Evolutionary conservation across 2,888 invertebrate species (phyloP).

Genomic region (Cephonodes hylas): DNA sequence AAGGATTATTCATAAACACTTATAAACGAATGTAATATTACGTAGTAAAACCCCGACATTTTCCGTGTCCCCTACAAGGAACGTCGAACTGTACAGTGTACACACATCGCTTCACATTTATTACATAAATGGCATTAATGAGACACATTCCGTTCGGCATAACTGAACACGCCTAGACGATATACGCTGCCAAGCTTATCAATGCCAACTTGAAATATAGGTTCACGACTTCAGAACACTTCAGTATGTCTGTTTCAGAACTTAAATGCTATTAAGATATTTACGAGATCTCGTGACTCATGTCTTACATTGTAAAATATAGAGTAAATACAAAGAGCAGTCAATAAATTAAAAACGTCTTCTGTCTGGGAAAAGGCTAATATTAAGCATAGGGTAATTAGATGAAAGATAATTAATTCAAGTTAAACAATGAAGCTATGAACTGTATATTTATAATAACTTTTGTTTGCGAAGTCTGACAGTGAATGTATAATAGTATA

Average conservation of each 20-base stretch:
- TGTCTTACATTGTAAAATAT: not conserved
- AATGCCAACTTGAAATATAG: slow-evolving; percentile 7
- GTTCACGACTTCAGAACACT: not conserved
- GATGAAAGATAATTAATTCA: too few species aligned
- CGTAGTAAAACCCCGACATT: not conserved
- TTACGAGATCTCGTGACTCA: not conserved
- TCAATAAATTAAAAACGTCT: not conserved
- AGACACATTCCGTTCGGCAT: slow-evolving; percentile 6
- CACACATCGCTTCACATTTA: not conserved
- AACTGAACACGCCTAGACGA: slow-evolving; percentile 9
- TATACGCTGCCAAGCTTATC: slow-evolving; percentile 6
- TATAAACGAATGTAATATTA: not conserved
- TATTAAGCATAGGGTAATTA: too few species aligned
- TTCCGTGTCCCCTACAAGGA: not conserved
- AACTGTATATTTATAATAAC: too few species aligned
- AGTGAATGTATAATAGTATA: too few species aligned
- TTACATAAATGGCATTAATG: slow-evolving; percentile 6
- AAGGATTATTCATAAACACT: too few species aligned
- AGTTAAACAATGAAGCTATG: too few species aligned
- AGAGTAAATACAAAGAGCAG: not conserved
- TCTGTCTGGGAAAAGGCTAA: not conserved
- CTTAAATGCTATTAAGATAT: not conserved
- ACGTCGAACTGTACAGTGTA: not conserved
- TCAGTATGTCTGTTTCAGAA: not conserved
- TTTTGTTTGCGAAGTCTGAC: too few species aligned